Conservation (phyloP, 35 echinoderm and acorn worm genomes). For the Chiridota heheva region DNA sequence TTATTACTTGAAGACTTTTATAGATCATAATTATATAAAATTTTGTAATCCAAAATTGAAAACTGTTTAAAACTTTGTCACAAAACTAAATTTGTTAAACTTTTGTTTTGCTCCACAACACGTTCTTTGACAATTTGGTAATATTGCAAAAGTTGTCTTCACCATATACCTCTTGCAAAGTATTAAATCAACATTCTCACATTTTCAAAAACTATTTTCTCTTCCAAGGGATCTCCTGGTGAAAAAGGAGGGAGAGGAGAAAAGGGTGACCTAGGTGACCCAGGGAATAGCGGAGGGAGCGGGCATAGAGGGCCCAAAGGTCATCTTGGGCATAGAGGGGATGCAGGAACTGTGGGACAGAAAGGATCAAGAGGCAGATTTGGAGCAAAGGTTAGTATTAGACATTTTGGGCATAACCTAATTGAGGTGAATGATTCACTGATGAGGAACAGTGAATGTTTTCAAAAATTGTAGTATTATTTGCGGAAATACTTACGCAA, state of each 20-base stretch:
- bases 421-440: background rate
- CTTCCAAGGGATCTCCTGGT: slow-evolving; percentile 15
- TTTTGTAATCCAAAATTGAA: too few species aligned
- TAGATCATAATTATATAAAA: too few species aligned
- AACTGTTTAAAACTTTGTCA: too few species aligned
- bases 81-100: background rate
- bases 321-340: too few species aligned
- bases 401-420: background rate
- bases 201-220: background rate
- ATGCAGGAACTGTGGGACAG: too few species aligned
- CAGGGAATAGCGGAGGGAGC: too few species aligned
- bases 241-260: slow-evolving; percentile 19
- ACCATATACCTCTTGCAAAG: too few species aligned
- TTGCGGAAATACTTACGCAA: background rate
- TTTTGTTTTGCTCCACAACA: background rate
- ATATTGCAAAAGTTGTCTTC: background rate
- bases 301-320: too few species aligned
- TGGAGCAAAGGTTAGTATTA: slow-evolving; percentile 35
- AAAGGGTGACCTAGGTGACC: slow-evolving; percentile 41
- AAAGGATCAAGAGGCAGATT: slow-evolving; percentile 52
- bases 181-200: too few species aligned
- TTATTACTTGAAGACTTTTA: too few species aligned
- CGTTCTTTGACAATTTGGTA: background rate
- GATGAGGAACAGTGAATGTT: background rate
- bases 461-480: background rate